These are phyloP conservation scores for Hartigia nigra DNA, from an alignment of 2,888 invertebrate species.

Conservation along the genomic window DNA sequence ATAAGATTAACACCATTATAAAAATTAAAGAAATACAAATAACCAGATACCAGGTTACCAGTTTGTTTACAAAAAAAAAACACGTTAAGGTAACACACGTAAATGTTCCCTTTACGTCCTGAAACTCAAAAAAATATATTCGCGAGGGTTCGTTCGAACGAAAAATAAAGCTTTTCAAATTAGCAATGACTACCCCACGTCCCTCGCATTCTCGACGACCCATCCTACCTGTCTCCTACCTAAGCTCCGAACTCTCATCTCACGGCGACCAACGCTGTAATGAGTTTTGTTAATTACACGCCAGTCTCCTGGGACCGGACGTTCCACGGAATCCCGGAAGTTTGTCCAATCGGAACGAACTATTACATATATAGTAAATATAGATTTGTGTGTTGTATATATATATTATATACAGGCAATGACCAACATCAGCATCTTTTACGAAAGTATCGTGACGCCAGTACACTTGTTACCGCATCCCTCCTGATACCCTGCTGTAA, in stretches of 20 bases:
- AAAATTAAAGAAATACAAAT: too few species aligned
- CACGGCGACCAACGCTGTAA: constrained; percentile 30
- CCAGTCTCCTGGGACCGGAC: constrained; percentile 22
- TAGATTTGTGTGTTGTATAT: constrained; percentile 9
- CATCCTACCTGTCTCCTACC: neutral
- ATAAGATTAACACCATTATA: too few species aligned
- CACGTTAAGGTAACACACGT: too few species aligned
- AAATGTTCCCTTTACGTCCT: too few species aligned
- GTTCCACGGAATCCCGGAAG: constrained; percentile 12
- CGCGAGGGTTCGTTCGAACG: neutral
- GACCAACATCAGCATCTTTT: neutral
- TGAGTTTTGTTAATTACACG: constrained; percentile 55
- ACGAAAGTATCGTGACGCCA: neutral
- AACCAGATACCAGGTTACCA: too few species aligned
- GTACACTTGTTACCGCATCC: neutral
- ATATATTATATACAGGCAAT: constrained; percentile 2
- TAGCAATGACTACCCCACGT: neutral
- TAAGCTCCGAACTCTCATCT: neutral
- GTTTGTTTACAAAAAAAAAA: too few species aligned
- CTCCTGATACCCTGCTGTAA: neutral
- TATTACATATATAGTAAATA: neutral
- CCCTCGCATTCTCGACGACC: too few species aligned
- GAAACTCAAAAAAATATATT: too few species aligned
- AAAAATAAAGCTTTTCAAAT: neutral
- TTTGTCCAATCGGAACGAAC: constrained; percentile 12